Base-by-base conservation (phyloP, 2,888 invertebrate genomes). In the Tipula unca region DNA sequence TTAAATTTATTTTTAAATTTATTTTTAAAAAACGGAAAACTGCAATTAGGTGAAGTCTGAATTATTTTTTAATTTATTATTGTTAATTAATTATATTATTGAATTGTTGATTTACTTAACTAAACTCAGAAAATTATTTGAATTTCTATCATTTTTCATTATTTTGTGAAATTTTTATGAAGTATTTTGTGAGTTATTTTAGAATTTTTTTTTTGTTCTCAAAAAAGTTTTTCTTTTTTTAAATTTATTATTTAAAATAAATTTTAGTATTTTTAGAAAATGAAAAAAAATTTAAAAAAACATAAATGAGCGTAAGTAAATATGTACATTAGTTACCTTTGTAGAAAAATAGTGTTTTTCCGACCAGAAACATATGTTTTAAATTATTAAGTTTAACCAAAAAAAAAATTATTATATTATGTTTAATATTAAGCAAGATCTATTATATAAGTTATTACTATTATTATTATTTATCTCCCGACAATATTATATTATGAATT, bases 281-380 rank as follows among this genome's bases (percentile, higher is more conserved):
- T 69, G 69, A 69, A 69, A 69, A 69, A 25, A 69, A 10, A 25
- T 10, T 17, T 17, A 69, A 25, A 25, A 17, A 54, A 1, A 54
- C 25, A 20, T 69, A 69, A 25, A 69, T 69, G 25, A 69, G 25
- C 25, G 69, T 69, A 69, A 69, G 69, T 69, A 69, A 69, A 69
- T 20, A 69, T 69, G 69, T 69, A 69, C 20, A 69, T 69, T 69
- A 25, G 69, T 69, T 69, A 69, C 69, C 69, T 69, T 69, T 69
- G 69, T 69, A 69, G 69, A 69, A 69, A 69, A 69, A 69, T 69
- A 69, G 25, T 69, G 69, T 69, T 69, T 48, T 69, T 69, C 69
- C 69, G 69, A 69, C 69, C 69, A 69, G 69, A 69, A 69, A 69
- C 69, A 69, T 69, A 69, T 69, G 69, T 69, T 69, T 69, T 69